These are phyloP conservation scores for Drusus annulatus DNA, from an alignment of 1,140 invertebrate species.

Conservation along the genomic window DNA sequence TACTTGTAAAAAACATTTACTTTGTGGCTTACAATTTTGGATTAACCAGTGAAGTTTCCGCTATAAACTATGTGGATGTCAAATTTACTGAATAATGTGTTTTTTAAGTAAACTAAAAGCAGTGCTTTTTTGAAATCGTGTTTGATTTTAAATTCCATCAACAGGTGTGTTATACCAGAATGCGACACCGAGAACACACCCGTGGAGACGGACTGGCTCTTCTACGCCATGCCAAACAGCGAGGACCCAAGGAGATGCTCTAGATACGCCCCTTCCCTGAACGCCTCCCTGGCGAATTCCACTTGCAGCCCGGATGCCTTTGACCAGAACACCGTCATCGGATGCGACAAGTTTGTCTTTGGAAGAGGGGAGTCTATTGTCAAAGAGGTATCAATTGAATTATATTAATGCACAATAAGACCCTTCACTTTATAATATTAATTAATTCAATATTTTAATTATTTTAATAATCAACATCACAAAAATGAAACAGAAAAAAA, in stretches of 20 bases:
- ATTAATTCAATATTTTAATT: too few species aligned
- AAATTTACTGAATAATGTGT: too few species aligned
- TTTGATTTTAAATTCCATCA: neutral
- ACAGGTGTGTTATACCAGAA: constrained; percentile 64
- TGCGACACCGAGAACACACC: constrained; percentile 61
- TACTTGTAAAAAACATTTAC: too few species aligned
- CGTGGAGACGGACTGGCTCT: constrained; percentile 62
- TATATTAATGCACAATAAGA: too few species aligned
- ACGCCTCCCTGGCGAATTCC: constrained; percentile 45
- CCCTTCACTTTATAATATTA: too few species aligned
- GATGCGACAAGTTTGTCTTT: constrained; percentile 64
- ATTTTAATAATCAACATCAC: too few species aligned
- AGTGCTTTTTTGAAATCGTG: neutral
- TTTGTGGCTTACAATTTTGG: too few species aligned
- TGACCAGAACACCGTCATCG: constrained; percentile 58
- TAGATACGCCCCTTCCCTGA: constrained; percentile 60
- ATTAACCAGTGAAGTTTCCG: too few species aligned
- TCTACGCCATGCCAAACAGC: constrained; percentile 63
- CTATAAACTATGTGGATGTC: too few species aligned
- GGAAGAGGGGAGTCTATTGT: constrained; percentile 64
- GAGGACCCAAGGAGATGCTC: constrained; percentile 63
- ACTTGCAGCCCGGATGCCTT: constrained; percentile 64
- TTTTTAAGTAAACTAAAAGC: neutral
- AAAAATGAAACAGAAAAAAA: too few species aligned
- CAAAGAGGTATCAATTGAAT: constrained; percentile 63